Conservation (phyloP, 2,888 invertebrate species). For the Aphodius granarius region DNA sequence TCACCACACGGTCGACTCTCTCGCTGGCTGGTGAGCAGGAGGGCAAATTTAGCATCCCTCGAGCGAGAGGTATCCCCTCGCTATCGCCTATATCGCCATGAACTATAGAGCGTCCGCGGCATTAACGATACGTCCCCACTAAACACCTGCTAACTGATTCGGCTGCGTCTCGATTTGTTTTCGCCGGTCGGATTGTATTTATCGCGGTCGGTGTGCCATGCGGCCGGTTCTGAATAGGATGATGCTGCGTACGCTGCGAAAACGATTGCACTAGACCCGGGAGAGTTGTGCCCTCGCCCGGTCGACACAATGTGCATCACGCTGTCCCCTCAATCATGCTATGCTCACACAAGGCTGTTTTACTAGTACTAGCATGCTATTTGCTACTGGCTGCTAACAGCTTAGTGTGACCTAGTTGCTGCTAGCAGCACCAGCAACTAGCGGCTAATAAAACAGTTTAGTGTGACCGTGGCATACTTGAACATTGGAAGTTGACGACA, state of each 20-base stretch:
- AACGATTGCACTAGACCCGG: background rate
- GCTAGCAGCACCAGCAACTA: too few species aligned
- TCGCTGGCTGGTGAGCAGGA: background rate
- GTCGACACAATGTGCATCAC: background rate
- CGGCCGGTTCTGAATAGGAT: conserved; percentile 18
- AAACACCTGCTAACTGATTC: conserved; percentile 45
- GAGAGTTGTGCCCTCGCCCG: conserved; percentile 10
- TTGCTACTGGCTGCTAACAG: too few species aligned
- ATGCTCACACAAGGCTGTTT: too few species aligned
- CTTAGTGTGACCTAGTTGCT: too few species aligned
- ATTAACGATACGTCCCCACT: conserved; percentile 36
- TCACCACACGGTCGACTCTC: background rate
- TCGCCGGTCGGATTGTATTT: conserved; percentile 41
- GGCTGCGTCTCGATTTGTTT: conserved; percentile 44
- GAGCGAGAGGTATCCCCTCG: conserved; percentile 17
- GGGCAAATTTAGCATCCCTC: background rate
- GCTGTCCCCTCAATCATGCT: background rate
- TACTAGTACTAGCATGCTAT: too few species aligned
- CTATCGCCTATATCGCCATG: conserved; percentile 36
- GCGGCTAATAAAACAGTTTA: too few species aligned
- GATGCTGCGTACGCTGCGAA: background rate
- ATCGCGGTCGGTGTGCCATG: conserved; percentile 31
- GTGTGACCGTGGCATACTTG: background rate
- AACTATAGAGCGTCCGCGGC: conserved; percentile 34
- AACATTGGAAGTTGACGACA: background rate